These are phyloP conservation scores for Drosophila prostipennis DNA, from an alignment of 2,888 invertebrate genomes.

Conservation along the genomic window DNA sequence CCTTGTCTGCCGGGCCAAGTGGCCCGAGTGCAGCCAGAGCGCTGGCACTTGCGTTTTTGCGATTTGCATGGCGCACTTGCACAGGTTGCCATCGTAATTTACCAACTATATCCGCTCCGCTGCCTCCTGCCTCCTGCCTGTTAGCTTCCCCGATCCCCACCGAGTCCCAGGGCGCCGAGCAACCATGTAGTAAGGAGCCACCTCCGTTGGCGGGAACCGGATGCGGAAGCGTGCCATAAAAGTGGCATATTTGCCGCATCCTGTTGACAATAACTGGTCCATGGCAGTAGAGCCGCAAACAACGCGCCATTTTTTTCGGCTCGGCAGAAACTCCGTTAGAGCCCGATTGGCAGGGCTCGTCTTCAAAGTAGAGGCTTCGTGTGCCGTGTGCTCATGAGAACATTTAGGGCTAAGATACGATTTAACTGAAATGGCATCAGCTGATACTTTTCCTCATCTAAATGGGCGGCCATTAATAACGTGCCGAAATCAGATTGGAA, in stretches of 20 bases:
- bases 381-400: not conserved
- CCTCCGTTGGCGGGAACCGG: conserved; percentile 47
- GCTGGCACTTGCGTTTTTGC: conserved; percentile 52
- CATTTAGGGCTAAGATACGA: not conserved
- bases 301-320: conserved; percentile 24
- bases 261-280: conserved; percentile 77
- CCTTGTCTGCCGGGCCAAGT: conserved; percentile 8
- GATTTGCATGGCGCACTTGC: conserved; percentile 44
- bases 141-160: conserved; percentile 7
- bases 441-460: not conserved
- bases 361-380: not conserved
- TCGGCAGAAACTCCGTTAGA: not conserved
- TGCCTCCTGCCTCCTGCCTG: conserved; percentile 21
- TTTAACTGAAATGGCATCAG: not conserved
- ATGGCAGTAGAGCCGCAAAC: conserved; percentile 42
- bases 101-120: conserved; percentile 76
- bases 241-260: conserved; percentile 79
- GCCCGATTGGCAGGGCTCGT: not conserved
- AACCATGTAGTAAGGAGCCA: conserved; percentile 3
- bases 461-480: conserved; percentile 55
- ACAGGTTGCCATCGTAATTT: conserved; percentile 74
- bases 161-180: not conserved
- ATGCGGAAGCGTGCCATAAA: conserved; percentile 73
- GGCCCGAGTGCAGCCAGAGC: conserved; percentile 41
- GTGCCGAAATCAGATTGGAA: conserved; percentile 28